Percentiles rank a stretch among this genome's conserved stretches.
Conservation (phyloP, 1,140 invertebrate genomes). For the Zaprionus davidi region DNA sequence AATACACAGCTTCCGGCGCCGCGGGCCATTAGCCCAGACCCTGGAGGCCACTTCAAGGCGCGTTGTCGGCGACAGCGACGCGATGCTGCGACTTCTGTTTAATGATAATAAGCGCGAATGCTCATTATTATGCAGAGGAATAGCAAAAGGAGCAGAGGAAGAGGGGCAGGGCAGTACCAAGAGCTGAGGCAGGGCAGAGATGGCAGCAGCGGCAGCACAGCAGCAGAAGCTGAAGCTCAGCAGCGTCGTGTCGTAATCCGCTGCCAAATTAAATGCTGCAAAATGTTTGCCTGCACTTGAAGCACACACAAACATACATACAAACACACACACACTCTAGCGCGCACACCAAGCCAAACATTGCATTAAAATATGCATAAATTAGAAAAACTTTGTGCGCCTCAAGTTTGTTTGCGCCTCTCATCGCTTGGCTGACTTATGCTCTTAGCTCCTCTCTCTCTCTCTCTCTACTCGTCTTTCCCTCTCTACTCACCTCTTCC, state of each 20-base stretch:
- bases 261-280: constrained; percentile 39
- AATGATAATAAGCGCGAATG: constrained; percentile 73
- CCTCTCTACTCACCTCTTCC: too few species aligned
- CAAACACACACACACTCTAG: background rate
- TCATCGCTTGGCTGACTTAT: constrained; percentile 4
- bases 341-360: constrained; percentile 12
- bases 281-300: constrained; percentile 45
- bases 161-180: background rate
- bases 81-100: constrained; percentile 54
- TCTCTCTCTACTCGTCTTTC: background rate
- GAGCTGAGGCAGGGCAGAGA: background rate
- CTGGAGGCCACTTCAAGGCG: constrained; percentile 70
- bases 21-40: constrained; percentile 75
- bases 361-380: constrained; percentile 54
- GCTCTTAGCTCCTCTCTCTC: background rate
- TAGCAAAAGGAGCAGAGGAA: background rate
- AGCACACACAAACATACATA: background rate
- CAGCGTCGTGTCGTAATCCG: constrained; percentile 2
- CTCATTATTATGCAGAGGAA: constrained; percentile 72
- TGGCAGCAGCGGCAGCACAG: background rate
- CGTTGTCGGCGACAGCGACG: constrained; percentile 16
- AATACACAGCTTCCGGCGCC: constrained; percentile 58
- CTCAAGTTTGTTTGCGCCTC: constrained; percentile 44
- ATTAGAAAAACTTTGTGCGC: constrained; percentile 38
- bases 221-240: background rate